Percentiles rank a stretch among this genome's conserved stretches.
phyloP scores from a whole-genome alignment of 2,113 vertebrate genomes.

The Chauna torquata region DNA sequence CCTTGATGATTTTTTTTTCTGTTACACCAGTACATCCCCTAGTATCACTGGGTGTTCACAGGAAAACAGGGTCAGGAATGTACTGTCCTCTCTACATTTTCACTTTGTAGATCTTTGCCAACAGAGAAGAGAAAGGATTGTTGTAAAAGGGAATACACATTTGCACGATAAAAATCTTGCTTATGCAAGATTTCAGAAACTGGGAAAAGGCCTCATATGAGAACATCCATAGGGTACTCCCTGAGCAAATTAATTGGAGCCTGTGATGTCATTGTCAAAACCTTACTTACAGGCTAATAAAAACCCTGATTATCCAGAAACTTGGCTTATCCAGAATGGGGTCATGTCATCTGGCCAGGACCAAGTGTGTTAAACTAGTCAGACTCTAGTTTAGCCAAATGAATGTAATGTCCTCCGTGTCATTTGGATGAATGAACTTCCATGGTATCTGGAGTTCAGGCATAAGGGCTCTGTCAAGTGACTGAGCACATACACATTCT shows the following conservation, averaged over 20 bases:
- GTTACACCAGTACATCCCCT: not conserved
- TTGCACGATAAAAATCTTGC: not conserved
- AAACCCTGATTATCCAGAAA: conserved; percentile 8
- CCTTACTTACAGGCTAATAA: conserved; percentile 2
- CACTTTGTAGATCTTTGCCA: not conserved
- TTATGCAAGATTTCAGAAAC: not conserved
- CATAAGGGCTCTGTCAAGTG: not conserved
- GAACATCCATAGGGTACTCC: not conserved
- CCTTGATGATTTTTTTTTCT: not conserved
- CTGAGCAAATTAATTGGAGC: not conserved
- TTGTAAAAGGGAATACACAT: not conserved
- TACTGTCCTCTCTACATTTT: not conserved
- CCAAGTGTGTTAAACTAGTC: not conserved
- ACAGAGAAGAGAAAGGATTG: not conserved
- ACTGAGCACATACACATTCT: not conserved
- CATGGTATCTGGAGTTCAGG: not conserved
- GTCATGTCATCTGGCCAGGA: not conserved
- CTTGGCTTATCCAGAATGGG: not conserved
- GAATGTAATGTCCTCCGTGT: not conserved
- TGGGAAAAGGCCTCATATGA: not conserved
- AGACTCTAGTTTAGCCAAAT: not conserved
- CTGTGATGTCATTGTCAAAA: conserved; percentile 39
- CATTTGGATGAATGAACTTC: conserved; percentile 5
- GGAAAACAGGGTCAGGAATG: not conserved
- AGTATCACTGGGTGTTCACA: not conserved